Conservation (phyloP, 1,140 invertebrate genomes). For the Trinorchestia longiramus region DNA sequence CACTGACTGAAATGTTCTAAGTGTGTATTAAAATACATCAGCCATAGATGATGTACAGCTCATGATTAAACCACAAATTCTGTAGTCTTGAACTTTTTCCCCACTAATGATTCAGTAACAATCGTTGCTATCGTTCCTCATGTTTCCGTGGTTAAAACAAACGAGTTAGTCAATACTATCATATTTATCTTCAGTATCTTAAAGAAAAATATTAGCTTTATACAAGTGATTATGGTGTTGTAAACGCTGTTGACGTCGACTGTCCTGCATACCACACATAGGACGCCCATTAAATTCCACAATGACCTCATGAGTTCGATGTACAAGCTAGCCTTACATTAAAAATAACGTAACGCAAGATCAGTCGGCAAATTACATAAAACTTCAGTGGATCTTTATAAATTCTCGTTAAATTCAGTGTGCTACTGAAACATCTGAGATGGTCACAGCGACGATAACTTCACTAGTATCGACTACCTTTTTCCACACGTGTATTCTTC, state of each 20-base stretch:
- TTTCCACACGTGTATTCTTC: not conserved
- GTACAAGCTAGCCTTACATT: not conserved
- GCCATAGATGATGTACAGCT: not conserved
- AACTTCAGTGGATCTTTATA: not conserved
- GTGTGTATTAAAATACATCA: not conserved
- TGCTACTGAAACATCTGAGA: not conserved
- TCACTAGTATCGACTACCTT: not conserved
- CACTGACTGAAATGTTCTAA: not conserved
- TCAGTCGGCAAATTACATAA: not conserved
- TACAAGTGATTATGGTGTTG: not conserved
- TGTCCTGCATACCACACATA: not conserved
- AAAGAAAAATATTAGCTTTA: not conserved
- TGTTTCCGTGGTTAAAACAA: not conserved
- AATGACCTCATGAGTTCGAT: not conserved
- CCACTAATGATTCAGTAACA: not conserved
- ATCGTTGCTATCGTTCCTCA: not conserved
- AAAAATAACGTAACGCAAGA: not conserved
- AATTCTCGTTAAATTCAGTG: not conserved
- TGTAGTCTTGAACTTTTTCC: not conserved
- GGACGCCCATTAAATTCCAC: not conserved
- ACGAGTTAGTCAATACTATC: not conserved
- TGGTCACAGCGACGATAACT: not conserved
- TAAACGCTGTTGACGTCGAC: not conserved
- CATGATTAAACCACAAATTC: not conserved
- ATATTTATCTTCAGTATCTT: not conserved